Evolutionary conservation across 1,140 invertebrate species (phyloP), one percentile per base, ranked within the genome.

Genomic region (Nasonia giraulti): DNA sequence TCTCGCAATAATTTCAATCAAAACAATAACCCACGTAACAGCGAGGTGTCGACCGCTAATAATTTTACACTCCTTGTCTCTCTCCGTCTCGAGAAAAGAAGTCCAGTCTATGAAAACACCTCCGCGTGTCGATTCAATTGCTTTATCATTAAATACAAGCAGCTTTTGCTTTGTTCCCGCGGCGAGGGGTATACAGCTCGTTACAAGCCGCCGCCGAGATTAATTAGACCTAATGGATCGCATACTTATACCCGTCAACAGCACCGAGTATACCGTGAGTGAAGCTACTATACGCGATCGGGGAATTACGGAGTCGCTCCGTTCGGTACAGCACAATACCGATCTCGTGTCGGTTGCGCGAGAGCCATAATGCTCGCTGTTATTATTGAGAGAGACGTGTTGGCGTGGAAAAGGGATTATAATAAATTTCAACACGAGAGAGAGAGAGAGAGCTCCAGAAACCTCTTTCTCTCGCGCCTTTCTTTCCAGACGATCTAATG

Each of bases 351-450:
- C 20, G 1, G 33, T 66, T 79, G 47, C 62, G 8, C 31, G 78
- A 69, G n/a, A 69, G 20, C 40, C 23, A 69, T 27, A 66, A 47
- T 37, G 17, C 73, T 44, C 37, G 79, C 5, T 14, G 17, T 55
- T 80, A 80, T 66, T 37, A 40, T 66, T 23, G 37, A 27, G 37
- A 44, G 44, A 17, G 33, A 37, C 33, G 33, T 27, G 27, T 4
- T 12, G 11, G 47, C 31, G 20, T 50, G 62, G 50, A 83, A 68
- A 68, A 73, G 47, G 71, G 50, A 82, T 82, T 76, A 66, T 82
- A 82, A 76, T 76, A 82, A 82, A 82, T 82, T 82, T 82, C 50
- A 76, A 12, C 40, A 27, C 33, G 40, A 33, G 47, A 27, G 27
- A 27, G 27, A 27, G 40, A 33, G 31, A 27, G 3, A 47, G 17